Evolutionary conservation across 2,113 vertebrate genomes (phyloP).

Genomic region (Myiozetetes cayanensis): DNA sequence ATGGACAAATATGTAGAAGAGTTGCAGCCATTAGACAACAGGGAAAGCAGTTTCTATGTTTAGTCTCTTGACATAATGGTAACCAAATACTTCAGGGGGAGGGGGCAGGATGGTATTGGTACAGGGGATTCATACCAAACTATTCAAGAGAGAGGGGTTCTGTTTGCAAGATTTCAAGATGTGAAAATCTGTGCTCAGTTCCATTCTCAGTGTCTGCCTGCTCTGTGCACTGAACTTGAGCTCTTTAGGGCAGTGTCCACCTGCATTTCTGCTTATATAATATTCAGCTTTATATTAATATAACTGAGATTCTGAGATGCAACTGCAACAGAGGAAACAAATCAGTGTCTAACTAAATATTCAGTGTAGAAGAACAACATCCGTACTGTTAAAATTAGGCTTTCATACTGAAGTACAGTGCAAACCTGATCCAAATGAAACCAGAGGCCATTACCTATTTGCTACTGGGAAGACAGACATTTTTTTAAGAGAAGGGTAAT

Average conservation of each 20-base stretch:
- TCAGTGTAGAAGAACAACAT: neutral
- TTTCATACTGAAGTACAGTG: neutral
- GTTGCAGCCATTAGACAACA: neutral
- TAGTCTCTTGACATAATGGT: neutral
- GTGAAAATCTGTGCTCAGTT: neutral
- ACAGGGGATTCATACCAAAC: neutral
- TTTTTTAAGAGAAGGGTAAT: neutral
- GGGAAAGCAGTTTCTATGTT: neutral
- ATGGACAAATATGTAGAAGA: neutral
- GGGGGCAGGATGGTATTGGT: neutral
- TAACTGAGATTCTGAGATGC: neutral
- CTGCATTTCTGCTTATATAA: neutral
- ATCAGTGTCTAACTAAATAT: neutral
- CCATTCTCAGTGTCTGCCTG: neutral
- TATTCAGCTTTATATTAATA: neutral
- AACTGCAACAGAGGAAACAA: neutral
- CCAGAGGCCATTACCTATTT: neutral
- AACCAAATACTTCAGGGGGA: neutral
- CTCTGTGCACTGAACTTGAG: neutral
- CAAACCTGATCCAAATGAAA: neutral
- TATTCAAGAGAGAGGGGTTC: neutral
- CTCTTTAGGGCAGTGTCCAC: neutral
- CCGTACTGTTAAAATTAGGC: neutral
- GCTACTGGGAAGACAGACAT: neutral
- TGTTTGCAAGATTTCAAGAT: neutral